Conservation (phyloP, 2,113 vertebrate species). For the Hippopotamus amphibius region DNA sequence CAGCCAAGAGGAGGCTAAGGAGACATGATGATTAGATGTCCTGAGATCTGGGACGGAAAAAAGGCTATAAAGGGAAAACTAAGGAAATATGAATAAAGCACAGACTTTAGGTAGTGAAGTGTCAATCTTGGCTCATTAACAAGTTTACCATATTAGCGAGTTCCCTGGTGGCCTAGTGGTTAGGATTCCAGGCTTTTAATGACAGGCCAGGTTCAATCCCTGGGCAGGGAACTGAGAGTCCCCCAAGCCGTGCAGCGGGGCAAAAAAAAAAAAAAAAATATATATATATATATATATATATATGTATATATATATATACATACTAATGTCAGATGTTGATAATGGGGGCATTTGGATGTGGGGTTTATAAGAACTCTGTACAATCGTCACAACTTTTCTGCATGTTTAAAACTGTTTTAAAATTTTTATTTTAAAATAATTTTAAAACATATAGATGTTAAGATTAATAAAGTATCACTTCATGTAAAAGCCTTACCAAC, state of each 20-base stretch:
- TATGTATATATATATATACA: not conserved
- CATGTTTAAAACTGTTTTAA: not conserved
- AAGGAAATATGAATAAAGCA: not conserved
- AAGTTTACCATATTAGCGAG: not conserved
- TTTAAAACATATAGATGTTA: not conserved
- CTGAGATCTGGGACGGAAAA: not conserved
- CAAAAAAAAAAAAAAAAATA: not conserved
- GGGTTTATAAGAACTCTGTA: not conserved
- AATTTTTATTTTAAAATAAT: not conserved
- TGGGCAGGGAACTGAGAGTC: not conserved
- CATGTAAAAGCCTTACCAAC: not conserved
- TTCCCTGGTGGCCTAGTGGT: not conserved
- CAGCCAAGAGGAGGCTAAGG: not conserved
- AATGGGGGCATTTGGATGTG: not conserved
- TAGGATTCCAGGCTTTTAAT: not conserved
- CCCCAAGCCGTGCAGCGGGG: not conserved
- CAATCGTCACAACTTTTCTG: not conserved
- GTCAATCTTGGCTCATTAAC: not conserved
- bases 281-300: no score
- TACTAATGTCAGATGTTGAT: not conserved
- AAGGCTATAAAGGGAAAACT: not conserved
- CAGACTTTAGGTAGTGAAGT: not conserved
- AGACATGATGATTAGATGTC: not conserved
- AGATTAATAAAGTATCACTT: not conserved
- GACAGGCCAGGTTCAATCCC: not conserved